Conservation (phyloP, 53 echinoderm and acorn worm genomes). For the Antedon mediterranea region DNA sequence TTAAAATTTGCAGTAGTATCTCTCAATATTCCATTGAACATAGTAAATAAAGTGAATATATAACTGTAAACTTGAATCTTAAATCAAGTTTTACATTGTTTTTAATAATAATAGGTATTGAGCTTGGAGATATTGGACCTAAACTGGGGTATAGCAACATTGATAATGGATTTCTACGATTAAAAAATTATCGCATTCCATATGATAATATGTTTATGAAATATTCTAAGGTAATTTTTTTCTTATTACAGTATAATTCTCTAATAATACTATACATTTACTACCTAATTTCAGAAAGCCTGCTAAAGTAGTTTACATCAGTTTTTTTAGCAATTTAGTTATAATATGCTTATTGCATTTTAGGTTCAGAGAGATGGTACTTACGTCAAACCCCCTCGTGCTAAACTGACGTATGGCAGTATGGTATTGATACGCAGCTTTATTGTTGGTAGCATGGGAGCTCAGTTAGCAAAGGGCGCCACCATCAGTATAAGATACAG, state of each 20-base stretch:
- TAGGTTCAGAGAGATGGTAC: constrained; percentile 75
- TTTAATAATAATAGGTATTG: constrained; percentile 51
- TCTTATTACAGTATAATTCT: too few species aligned
- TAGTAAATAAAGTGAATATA: too few species aligned
- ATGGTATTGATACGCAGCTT: constrained; percentile 77
- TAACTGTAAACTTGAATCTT: too few species aligned
- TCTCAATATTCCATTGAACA: too few species aligned
- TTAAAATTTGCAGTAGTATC: too few species aligned
- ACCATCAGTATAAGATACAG: constrained; percentile 91
- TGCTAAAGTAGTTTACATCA: background rate
- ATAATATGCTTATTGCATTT: background rate
- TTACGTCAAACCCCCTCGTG: constrained; percentile 52
- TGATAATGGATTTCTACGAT: constrained; percentile 82
- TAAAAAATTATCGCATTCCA: constrained; percentile 79
- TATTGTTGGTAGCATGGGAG: constrained; percentile 46
- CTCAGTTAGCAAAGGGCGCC: constrained; percentile 36
- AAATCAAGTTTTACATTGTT: too few species aligned
- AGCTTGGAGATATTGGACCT: constrained; percentile 92
- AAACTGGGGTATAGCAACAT: constrained; percentile 80
- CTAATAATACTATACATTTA: too few species aligned
- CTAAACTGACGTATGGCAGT: constrained; percentile 79
- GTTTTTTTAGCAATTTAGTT: too few species aligned
- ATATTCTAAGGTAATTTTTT: constrained; percentile 53
- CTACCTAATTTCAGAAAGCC: background rate
- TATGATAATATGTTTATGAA: constrained; percentile 96